A percentile compares a stretch with the other conserved stretches of the same genome.
Conservation (phyloP, 2,113 vertebrate species). For the Dascyllus trimaculatus region DNA sequence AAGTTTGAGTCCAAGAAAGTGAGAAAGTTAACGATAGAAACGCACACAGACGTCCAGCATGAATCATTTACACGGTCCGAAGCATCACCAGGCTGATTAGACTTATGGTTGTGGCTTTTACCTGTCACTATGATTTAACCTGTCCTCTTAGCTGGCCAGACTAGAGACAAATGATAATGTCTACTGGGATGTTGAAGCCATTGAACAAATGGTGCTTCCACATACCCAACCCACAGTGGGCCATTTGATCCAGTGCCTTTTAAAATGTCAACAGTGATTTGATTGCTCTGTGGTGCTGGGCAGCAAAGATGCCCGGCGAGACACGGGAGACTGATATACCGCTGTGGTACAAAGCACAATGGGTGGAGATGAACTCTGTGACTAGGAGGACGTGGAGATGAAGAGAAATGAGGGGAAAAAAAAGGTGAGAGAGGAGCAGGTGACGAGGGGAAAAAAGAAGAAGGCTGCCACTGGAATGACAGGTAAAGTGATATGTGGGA, state of each 20-base stretch:
- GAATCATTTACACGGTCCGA: constrained; percentile 55
- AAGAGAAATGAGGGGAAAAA: constrained; percentile 51
- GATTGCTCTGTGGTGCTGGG: constrained; percentile 69
- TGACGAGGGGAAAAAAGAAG: constrained; percentile 42
- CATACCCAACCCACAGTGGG: constrained; percentile 66
- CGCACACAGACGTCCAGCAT: constrained; percentile 27
- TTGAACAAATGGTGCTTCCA: constrained; percentile 77
- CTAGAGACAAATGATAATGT: constrained; percentile 76
- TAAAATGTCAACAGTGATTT: constrained; percentile 85
- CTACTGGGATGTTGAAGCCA: constrained; percentile 75
- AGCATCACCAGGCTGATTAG: constrained; percentile 65
- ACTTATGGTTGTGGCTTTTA: constrained; percentile 66
- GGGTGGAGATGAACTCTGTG: constrained; percentile 62
- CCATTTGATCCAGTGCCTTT: constrained; percentile 81
- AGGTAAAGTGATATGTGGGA: constrained; percentile 59
- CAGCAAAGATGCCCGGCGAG: constrained; percentile 67
- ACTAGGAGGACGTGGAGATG: constrained; percentile 59
- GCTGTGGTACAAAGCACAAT: constrained; percentile 51
- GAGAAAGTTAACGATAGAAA: constrained; percentile 16
- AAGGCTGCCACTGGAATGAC: constrained; percentile 54
- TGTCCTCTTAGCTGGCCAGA: constrained; percentile 71
- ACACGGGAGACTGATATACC: constrained; percentile 69
- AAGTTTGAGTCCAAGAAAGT: constrained; percentile 16
- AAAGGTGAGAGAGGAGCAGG: constrained; percentile 50
- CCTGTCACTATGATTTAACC: constrained; percentile 79